These are phyloP conservation scores for Oligia latruncula DNA, from an alignment of 2,888 invertebrate species.

Conservation along the genomic window DNA sequence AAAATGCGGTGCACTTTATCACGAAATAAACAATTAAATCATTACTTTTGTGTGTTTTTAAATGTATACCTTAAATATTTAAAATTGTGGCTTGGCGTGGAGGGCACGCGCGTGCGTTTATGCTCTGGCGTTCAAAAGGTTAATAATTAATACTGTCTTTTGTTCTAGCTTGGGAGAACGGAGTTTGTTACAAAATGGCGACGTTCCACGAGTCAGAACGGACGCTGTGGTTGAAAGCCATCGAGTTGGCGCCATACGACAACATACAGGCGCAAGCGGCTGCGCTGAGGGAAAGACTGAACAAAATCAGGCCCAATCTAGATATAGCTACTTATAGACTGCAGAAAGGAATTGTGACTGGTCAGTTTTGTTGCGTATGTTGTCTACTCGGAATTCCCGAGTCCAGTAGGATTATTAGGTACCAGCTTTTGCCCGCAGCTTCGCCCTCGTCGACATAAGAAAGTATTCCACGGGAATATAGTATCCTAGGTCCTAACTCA, in stretches of 20 bases:
- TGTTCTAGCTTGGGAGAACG: slow-evolving; percentile 94
- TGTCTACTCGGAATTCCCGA: neutral
- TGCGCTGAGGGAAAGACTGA: slow-evolving; percentile 91
- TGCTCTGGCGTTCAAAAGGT: too few relatives aligned
- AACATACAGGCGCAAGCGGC: slow-evolving; percentile 94
- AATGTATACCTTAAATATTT: too few relatives aligned
- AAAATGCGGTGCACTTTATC: too few relatives aligned
- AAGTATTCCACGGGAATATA: neutral
- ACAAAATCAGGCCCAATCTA: slow-evolving; percentile 91
- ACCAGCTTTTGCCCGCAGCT: neutral
- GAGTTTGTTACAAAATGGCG: slow-evolving; percentile 94
- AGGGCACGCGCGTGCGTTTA: too few relatives aligned
- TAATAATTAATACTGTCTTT: too few relatives aligned
- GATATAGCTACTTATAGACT: slow-evolving; percentile 93
- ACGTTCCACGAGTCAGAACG: slow-evolving; percentile 95
- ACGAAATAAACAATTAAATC: too few relatives aligned
- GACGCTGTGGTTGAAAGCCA: slow-evolving; percentile 95
- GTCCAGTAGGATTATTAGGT: neutral
- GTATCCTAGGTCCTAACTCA: neutral
- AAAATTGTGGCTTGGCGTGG: too few relatives aligned
- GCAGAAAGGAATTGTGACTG: slow-evolving; percentile 92
- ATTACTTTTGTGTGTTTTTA: too few relatives aligned
- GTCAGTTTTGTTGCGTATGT: slow-evolving; percentile 80
- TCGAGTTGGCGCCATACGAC: slow-evolving; percentile 96
- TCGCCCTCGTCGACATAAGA: neutral